Evolutionary conservation across 2,888 invertebrate species (phyloP).

Genomic region (Rhimphoctona megacephalus): DNA sequence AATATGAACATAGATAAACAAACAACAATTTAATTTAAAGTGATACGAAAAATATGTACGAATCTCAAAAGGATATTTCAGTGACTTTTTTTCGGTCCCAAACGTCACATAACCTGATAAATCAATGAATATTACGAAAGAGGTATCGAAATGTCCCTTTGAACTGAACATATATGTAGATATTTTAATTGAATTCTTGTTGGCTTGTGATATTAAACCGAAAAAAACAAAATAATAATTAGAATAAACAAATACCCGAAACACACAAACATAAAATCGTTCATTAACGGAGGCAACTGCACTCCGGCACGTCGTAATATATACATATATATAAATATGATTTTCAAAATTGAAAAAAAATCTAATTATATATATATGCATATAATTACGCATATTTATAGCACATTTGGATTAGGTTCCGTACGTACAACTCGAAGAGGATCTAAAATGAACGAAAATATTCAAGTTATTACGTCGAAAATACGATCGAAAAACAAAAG

Average conservation of each 20-base stretch:
- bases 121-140: constrained; percentile 7
- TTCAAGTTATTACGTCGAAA: constrained; percentile 30
- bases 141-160: constrained; percentile 52
- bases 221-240: constrained; percentile 31
- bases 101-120: not conserved
- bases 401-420: constrained; percentile 55
- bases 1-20: not conserved
- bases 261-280: constrained; percentile 52
- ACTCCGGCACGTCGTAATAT: constrained; percentile 33
- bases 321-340: constrained; percentile 4
- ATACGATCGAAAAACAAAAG: constrained; percentile 2
- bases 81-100: not conserved
- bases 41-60: constrained; percentile 1
- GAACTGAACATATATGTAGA: constrained; percentile 69
- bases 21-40: not conserved
- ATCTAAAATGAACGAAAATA: not conserved
- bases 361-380: not conserved
- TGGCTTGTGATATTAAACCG: constrained; percentile 73
- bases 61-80: constrained; percentile 15
- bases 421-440: constrained; percentile 8
- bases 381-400: constrained; percentile 20
- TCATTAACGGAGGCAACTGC: constrained; percentile 55
- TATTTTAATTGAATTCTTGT: constrained; percentile 67
- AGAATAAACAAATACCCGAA: constrained; percentile 32
- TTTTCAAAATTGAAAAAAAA: not conserved